Conservation (phyloP, 2,113 vertebrate genomes). For the Reinhardtius hippoglossoides region DNA sequence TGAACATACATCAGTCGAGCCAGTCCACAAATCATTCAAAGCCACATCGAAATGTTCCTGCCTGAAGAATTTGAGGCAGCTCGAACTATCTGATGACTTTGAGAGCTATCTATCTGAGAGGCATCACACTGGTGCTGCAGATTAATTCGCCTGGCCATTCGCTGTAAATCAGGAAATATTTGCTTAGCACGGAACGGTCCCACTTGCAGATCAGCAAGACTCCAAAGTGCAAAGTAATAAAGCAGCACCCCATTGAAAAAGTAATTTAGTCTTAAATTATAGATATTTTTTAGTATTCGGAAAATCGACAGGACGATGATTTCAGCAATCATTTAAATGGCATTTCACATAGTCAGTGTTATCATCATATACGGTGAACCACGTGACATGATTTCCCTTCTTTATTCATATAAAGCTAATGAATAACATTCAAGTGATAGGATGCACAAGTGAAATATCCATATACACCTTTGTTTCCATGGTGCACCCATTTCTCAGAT, state of each 20-base stretch:
- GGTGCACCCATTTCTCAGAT: not conserved
- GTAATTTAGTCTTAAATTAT: no score
- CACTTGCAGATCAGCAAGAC: slow-evolving; percentile 41
- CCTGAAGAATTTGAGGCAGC: slow-evolving; percentile 53
- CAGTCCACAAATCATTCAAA: slow-evolving; percentile 67
- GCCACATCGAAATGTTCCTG: slow-evolving; percentile 48
- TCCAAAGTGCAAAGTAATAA: slow-evolving; percentile 19
- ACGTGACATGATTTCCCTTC: no score
- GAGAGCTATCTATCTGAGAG: slow-evolving; percentile 56
- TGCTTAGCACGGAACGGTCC: slow-evolving; percentile 27
- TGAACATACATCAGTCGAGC: slow-evolving; percentile 71
- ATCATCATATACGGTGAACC: no score
- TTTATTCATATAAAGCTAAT: not conserved
- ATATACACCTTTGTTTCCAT: no score
- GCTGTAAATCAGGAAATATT: slow-evolving; percentile 31
- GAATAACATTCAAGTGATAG: not conserved
- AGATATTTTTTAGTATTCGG: no score
- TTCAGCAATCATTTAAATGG: no score
- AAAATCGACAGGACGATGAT: no score
- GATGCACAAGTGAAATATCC: not conserved
- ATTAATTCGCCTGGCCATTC: slow-evolving; percentile 28
- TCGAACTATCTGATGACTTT: slow-evolving; percentile 64
- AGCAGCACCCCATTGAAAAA: no score
- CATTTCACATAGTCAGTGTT: no score
- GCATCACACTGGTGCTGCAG: slow-evolving; percentile 26